Conservation (phyloP, 2,888 invertebrate genomes). For the Rutpela maculata region DNA sequence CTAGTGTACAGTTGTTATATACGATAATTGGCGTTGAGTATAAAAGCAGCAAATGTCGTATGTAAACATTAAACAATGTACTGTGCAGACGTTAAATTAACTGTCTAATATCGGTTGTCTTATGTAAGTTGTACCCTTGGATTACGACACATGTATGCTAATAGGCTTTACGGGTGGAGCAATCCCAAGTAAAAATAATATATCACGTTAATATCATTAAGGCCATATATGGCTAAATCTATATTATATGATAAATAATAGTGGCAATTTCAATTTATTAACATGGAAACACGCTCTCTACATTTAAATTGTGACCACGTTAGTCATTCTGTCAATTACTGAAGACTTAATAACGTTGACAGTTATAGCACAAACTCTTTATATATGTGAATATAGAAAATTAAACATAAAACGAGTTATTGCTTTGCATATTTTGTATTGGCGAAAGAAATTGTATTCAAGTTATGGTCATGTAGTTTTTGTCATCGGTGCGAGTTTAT, state of each 20-base stretch:
- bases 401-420: conserved; percentile 19
- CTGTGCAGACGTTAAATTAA: neutral
- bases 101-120: conserved; percentile 5
- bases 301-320: conserved; percentile 26
- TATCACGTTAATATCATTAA: conserved; percentile 31
- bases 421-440: conserved; percentile 18
- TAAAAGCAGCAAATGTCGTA: too few relatives aligned
- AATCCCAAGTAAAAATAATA: conserved; percentile 27
- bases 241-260: conserved; percentile 7
- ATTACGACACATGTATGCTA: conserved; percentile 4
- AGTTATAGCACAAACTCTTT: conserved; percentile 4
- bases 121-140: conserved; percentile 19
- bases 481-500: neutral
- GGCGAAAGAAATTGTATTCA: conserved; percentile 10
- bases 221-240: conserved; percentile 21
- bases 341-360: conserved; percentile 19
- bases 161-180: conserved; percentile 18
- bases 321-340: conserved; percentile 30
- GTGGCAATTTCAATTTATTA: conserved; percentile 7
- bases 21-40: too few relatives aligned
- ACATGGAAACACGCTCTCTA: conserved; percentile 17
- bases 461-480: conserved; percentile 30
- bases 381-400: conserved; percentile 18
- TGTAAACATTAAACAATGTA: too few relatives aligned
- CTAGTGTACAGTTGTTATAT: too few relatives aligned